A percentile compares a stretch with the other conserved stretches of the same genome.
These are phyloP conservation scores for Enteromius thamalakanensis DNA, from an alignment of 2,797 vertebrate species.

Conservation along the genomic window DNA sequence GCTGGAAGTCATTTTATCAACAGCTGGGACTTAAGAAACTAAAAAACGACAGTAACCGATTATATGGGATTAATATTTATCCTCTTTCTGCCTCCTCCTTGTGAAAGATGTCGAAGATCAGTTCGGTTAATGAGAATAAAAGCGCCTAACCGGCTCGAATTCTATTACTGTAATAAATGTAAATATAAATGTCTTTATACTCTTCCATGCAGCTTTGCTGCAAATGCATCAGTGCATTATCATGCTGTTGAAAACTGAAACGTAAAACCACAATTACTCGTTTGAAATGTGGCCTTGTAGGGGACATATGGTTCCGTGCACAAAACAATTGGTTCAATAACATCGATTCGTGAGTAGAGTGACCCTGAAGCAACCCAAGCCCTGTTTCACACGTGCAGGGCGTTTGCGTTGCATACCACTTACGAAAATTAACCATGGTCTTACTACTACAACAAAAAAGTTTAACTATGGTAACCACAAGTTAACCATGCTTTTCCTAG, in stretches of 20 bases:
- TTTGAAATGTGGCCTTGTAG: neutral
- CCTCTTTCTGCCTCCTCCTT: neutral
- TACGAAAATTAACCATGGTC: too few species aligned
- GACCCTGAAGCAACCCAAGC: neutral
- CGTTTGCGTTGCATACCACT: neutral
- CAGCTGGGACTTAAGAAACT: neutral
- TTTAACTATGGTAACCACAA: too few species aligned
- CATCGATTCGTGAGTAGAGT: neutral
- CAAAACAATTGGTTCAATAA: neutral
- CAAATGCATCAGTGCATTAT: neutral
- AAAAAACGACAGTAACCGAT: neutral
- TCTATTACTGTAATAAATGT: neutral
- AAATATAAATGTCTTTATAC: neutral
- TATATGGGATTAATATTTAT: neutral
- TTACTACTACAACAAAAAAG: too few species aligned
- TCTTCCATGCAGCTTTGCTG: neutral
- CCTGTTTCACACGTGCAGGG: neutral
- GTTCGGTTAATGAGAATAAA: neutral
- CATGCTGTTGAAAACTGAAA: neutral
- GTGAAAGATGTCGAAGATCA: neutral
- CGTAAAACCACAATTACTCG: neutral
- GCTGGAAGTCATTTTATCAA: neutral
- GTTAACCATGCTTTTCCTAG: neutral
- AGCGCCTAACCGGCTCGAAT: neutral
- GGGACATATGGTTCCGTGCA: neutral